Evolutionary conservation across 2,113 vertebrate genomes (phyloP), one percentile per base, ranked within the genome.

Genomic region (Myotis brandtii): DNA sequence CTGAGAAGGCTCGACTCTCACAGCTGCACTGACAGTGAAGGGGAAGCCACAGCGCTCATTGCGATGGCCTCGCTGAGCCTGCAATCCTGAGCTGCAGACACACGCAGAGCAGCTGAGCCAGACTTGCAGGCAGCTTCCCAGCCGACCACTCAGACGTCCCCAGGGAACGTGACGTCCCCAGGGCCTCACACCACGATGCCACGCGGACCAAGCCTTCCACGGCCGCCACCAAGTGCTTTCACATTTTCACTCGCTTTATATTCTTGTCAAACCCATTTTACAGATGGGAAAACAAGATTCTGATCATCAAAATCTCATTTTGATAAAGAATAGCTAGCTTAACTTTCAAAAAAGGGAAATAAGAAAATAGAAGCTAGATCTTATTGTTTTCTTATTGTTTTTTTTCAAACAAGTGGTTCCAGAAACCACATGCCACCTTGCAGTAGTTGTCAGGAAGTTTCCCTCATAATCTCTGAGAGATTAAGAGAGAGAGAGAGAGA

Each of bases 341-440:
- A 76, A 21, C 21, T 81, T 85, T 87, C 13, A 79, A 81, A 92
- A 90, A 70, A 46, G 30, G 43, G 52, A 93, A 93, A 82, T 59
- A 79, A 86, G 37, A 64, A 94, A 94, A 89, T 1, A 72, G 62
- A 96, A 95, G 73, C 76, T 67, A 40, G 48, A n/a, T 72, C 4
- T 27, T 83, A 21, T 30, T 62, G 14, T 48, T 62, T 66, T 69
- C 40, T 4, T 40, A 40, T 40, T 40, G 40, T 40, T 77, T 80
- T 37, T 56, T 73, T 43, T 12, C 6, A 86, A 62, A 25, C 76
- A 9, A 48, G 23, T 52, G 88, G 52, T 95, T 92, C 91, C 62
- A 67, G 66, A 93, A 96, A 93, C 54, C 1, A 0, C 59, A 12
- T n/a, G 72, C 84, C 52, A 64, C 76, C 34, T 92, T 93, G 86